Conservation (phyloP, 2,113 vertebrate genomes). For the Engystomops pustulosus region DNA sequence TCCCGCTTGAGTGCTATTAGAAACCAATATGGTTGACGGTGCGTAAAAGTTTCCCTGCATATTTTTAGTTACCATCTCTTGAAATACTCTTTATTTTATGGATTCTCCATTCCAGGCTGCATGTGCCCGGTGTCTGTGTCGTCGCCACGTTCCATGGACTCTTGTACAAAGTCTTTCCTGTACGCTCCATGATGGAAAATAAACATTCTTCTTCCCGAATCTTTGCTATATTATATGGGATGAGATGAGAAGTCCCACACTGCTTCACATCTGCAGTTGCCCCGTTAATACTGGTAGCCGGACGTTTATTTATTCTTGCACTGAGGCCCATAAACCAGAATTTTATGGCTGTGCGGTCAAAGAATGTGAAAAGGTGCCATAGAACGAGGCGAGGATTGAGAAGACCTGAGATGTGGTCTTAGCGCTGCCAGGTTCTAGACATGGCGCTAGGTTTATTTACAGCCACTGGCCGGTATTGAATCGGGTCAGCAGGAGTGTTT, state of each 20-base stretch:
- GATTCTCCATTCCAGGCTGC: not conserved
- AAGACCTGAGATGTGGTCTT: not conserved
- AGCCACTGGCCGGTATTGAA: not conserved
- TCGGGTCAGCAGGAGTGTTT: conserved; percentile 21
- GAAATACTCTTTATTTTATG: not conserved
- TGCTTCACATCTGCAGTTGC: conserved; percentile 29
- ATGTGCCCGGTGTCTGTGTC: not conserved
- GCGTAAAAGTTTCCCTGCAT: not conserved
- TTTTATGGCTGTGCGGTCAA: conserved; percentile 13
- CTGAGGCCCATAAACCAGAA: conserved; percentile 10
- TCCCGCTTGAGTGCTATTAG: not conserved
- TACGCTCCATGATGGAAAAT: conserved; percentile 7
- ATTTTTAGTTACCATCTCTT: not conserved
- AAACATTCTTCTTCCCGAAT: conserved; percentile 2
- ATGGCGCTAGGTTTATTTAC: not conserved
- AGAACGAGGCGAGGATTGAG: not conserved
- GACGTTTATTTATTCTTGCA: conserved; percentile 25
- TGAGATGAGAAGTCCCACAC: not conserved
- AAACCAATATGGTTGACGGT: not conserved
- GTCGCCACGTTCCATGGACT: not conserved
- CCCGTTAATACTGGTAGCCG: not conserved
- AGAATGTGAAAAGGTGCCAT: conserved; percentile 34
- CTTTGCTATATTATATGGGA: conserved; percentile 3
- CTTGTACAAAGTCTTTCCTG: not conserved
- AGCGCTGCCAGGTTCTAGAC: not conserved